Evolutionary conservation across 2,113 vertebrate species (phyloP).

Genomic region (Petroica traversi): DNA sequence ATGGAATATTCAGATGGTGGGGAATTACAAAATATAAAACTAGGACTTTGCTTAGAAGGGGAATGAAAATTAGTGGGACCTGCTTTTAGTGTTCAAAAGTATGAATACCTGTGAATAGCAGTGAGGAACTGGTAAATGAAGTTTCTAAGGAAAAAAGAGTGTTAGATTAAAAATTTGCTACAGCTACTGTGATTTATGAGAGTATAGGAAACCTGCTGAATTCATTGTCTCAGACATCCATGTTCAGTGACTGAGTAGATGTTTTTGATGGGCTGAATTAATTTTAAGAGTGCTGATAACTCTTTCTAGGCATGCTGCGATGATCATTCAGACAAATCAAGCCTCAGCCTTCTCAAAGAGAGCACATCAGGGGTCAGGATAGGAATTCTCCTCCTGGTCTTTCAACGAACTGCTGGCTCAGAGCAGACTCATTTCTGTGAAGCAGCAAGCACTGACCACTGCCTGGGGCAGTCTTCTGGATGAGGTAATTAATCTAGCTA

Average conservation of each 20-base stretch:
- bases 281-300: background rate
- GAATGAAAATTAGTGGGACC: background rate
- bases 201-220: background rate
- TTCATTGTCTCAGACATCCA: background rate
- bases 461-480: background rate
- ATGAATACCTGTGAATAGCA: background rate
- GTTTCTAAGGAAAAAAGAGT: background rate
- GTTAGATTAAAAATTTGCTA: background rate
- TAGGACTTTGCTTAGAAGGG: background rate
- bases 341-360: background rate
- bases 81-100: background rate
- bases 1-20: background rate
- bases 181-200: background rate
- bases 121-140: background rate
- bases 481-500: background rate
- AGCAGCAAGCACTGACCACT: background rate
- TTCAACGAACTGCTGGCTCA: background rate
- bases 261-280: background rate
- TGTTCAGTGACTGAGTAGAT: background rate
- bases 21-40: background rate
- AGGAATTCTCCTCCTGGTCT: background rate
- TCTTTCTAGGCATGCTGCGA: background rate
- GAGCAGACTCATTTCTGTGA: background rate
- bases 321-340: background rate
- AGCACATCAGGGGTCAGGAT: background rate